Percentiles rank a stretch among this genome's conserved stretches.
phyloP scores from a whole-genome alignment of 1,140 invertebrate species.

The Platyscapa corneri region DNA sequence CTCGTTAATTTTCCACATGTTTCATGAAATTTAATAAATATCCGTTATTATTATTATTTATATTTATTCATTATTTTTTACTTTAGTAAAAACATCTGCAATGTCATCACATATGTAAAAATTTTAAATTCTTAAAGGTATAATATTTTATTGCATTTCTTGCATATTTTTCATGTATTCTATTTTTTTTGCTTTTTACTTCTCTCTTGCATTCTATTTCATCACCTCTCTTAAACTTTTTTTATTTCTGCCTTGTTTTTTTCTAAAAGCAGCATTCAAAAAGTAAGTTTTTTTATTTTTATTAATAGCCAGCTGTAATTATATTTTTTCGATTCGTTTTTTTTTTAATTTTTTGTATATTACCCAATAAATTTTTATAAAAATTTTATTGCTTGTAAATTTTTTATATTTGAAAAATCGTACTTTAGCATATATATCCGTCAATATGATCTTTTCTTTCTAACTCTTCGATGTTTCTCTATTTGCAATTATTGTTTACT shows the following conservation, averaged over 20 bases:
- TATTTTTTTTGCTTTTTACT: too few species aligned
- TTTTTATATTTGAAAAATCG: slow-evolving; percentile 31
- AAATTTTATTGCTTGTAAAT: slow-evolving; percentile 46
- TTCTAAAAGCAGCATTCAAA: slow-evolving; percentile 46
- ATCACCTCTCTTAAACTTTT: background rate
- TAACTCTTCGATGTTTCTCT: too few species aligned
- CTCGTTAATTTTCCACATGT: too few species aligned
- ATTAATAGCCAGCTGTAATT: background rate
- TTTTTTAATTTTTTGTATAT: background rate
- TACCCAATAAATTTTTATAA: slow-evolving; percentile 14
- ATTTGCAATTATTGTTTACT: slow-evolving; percentile 1
- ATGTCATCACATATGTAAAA: slow-evolving; percentile 41
- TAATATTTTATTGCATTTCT: slow-evolving; percentile 31
- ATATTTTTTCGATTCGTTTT: background rate
- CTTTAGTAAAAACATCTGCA: slow-evolving; percentile 26
- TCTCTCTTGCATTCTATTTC: too few species aligned
- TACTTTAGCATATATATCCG: too few species aligned
- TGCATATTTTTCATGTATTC: background rate
- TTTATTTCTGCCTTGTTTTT: background rate
- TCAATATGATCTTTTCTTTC: too few species aligned
- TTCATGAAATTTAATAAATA: background rate
- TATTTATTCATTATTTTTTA: slow-evolving; percentile 3
- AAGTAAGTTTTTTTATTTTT: slow-evolving; percentile 45
- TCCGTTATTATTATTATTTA: background rate
- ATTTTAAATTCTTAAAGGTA: slow-evolving; percentile 40